Base-by-base conservation (phyloP, 2,113 vertebrate species). In the Puntigrus tetrazona region DNA sequence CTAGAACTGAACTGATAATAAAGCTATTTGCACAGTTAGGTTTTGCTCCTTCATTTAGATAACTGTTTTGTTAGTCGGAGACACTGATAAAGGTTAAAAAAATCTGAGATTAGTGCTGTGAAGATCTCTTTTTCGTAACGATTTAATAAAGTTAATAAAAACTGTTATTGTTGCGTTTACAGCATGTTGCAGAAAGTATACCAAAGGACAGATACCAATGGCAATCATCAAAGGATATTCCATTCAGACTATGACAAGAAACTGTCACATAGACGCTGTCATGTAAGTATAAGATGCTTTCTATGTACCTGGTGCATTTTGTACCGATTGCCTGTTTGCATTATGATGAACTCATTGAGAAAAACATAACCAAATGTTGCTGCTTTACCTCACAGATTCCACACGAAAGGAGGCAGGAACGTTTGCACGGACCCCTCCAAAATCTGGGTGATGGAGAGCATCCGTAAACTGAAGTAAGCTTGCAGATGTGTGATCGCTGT, bases 161-260 rank as follows among this genome's bases (percentile, higher is more conserved):
- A n/a, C 52, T 57, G 1, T 57, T 9, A 38, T 70, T 73, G 34
- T 10, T 45, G 41, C 8, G 3, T 50, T 47, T 50, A 47, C 88
- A 92, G 91, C 0, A 0, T 94, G 94, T 52, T 94, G 94, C 83
- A 81, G 18, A 57, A 82, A 20, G 13, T 92, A 93, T 81, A 80
- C 70, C 3, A 86, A 1, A 50, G 1, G 0, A 9, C 84, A 13
- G 65, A 1, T 92, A 13, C 84, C 83, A 2, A 91, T 85, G 36
- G 0, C 0, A 0, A 2, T 0, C 0, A 92, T 94, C 47, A 78
- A 2, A 3, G 92, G 92, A 8, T 92, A 89, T 74, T 89, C 93
- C 0, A 81, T 94, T 45, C 94, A 94, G 88, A 70, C 25, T 1
- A 2, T n/a, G 0, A 67, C 3, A 20, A 86, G 85, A 80, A 0